Conservation (phyloP, 64 coral and sea anemone species). For the Montipora capricornis region DNA sequence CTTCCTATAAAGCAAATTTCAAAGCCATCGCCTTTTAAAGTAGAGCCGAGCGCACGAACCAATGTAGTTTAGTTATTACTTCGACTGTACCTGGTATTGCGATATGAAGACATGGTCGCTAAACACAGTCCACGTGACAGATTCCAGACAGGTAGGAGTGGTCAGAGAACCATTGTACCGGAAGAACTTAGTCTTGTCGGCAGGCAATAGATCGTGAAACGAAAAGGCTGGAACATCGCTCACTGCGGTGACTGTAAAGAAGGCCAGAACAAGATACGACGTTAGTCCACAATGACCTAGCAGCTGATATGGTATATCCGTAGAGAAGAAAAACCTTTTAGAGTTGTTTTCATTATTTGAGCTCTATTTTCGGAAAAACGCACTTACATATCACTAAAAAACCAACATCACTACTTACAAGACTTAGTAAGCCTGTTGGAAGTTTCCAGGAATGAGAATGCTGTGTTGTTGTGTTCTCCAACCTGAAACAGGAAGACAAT, state of each 20-base stretch:
- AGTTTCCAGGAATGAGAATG: constrained; percentile 44
- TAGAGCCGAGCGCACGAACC: too few relatives aligned
- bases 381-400: too few relatives aligned
- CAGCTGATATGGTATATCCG: too few relatives aligned
- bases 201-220: constrained; percentile 38
- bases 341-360: too few relatives aligned
- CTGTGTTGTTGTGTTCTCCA: constrained; percentile 21
- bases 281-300: too few relatives aligned
- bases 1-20: too few relatives aligned
- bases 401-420: constrained; percentile 6
- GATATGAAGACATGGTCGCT: constrained; percentile 40
- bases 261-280: background rate
- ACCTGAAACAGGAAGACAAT: constrained; percentile 16
- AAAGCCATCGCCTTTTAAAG: too few relatives aligned
- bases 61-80: background rate
- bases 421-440: background rate
- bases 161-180: constrained; percentile 84
- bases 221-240: constrained; percentile 5
- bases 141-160: constrained; percentile 62
- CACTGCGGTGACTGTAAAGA: background rate
- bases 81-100: constrained; percentile 52
- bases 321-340: too few relatives aligned
- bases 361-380: too few relatives aligned
- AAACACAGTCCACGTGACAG: constrained; percentile 85
- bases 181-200: constrained; percentile 59